Percentiles rank a stretch among this genome's conserved stretches.
Evolutionary conservation across 30 jellyfish, hydroid and myxozoan genomes (phyloP).

Genomic region (Pelagia noctiluca): DNA sequence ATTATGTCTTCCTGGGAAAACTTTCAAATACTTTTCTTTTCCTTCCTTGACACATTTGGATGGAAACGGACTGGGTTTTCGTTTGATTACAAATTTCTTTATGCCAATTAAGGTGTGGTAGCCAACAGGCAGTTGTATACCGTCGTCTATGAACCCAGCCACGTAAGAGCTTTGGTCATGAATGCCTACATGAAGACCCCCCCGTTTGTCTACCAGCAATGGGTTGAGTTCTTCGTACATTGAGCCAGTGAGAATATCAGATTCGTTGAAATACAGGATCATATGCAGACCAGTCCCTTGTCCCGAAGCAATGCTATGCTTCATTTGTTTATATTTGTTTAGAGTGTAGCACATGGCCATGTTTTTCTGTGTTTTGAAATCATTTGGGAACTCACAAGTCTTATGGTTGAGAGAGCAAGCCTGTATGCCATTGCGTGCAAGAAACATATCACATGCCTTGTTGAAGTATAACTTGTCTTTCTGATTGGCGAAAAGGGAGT

Average conservation of each 20-base stretch:
- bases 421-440: constrained; percentile 9
- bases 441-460: constrained; percentile 17
- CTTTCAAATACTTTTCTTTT: neutral
- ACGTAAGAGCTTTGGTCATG: constrained; percentile 25
- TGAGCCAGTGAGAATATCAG: neutral
- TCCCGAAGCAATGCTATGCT: constrained; percentile 6
- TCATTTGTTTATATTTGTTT: constrained; percentile 32
- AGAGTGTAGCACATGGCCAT: constrained; percentile 31
- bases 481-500: constrained; percentile 10
- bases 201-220: constrained; percentile 17
- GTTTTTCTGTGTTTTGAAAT: constrained; percentile 17
- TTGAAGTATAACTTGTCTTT: constrained; percentile 5
- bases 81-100: neutral
- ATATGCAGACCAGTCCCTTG: constrained; percentile 23
- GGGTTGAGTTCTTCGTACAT: neutral
- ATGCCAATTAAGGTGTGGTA: constrained; percentile 37
- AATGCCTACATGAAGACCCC: constrained; percentile 18
- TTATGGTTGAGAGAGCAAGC: neutral
- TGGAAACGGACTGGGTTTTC: constrained; percentile 44
- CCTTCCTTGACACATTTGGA: constrained; percentile 27
- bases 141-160: neutral
- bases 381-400: constrained; percentile 18
- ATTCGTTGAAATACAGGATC: constrained; percentile 28
- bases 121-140: constrained; percentile 55
- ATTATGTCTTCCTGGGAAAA: constrained; percentile 8